phyloP scores from a whole-genome alignment of 2,797 vertebrate species.

The Megalops cyprinoides region DNA sequence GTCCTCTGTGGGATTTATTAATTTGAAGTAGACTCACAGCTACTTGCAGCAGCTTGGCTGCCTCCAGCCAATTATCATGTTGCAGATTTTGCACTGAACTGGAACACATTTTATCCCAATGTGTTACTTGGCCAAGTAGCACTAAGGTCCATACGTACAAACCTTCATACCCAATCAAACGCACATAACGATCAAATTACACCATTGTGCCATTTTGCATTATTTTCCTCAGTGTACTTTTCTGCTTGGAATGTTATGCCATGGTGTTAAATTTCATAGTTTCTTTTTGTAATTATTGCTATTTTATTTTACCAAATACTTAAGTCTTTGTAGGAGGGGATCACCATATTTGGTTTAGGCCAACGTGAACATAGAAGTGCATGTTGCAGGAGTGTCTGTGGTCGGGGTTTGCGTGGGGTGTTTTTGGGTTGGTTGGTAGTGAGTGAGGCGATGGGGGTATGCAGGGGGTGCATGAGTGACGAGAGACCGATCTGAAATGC shows the following conservation, averaged over 20 bases:
- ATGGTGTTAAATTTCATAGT: not conserved
- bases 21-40: not conserved
- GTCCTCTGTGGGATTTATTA: constrained; percentile 17
- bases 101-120: not conserved
- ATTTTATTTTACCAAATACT: constrained; percentile 1
- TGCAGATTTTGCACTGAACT: not conserved
- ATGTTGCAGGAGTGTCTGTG: not conserved
- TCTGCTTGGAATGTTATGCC: not conserved
- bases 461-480: not conserved
- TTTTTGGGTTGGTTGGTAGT: not conserved
- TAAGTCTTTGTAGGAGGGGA: not conserved
- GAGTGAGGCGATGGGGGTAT: not conserved
- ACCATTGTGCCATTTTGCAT: too few relatives aligned
- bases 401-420: not conserved
- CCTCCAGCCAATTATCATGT: constrained; percentile 1
- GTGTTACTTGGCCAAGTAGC: not conserved
- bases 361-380: not conserved
- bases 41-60: not conserved
- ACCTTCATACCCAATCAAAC: not conserved
- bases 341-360: not conserved
- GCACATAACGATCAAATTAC: not conserved
- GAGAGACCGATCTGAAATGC: not conserved
- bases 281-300: constrained; percentile 5
- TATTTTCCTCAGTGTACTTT: not conserved
- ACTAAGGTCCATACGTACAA: not conserved